Percentiles rank a stretch among this genome's conserved stretches.
These are phyloP conservation scores for Gallinago solitaria DNA, from an alignment of 2,797 vertebrate genomes.

Conservation along the genomic window DNA sequence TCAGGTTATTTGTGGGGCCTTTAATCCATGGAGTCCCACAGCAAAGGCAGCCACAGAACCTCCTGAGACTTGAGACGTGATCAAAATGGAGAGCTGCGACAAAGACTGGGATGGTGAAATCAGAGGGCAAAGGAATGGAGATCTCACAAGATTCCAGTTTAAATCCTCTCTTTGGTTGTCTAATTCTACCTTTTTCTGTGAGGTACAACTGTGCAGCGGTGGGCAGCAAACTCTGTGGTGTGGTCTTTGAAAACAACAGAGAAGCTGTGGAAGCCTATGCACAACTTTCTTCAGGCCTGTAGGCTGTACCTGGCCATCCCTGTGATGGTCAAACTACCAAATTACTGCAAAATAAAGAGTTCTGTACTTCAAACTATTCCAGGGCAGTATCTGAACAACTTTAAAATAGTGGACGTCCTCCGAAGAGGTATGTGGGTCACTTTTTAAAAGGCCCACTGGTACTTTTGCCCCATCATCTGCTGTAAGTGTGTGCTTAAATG, in stretches of 20 bases:
- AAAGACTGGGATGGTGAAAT: background rate
- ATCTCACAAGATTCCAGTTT: background rate
- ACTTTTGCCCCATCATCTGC: background rate
- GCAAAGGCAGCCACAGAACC: background rate
- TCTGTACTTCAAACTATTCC: background rate
- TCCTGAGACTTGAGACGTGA: background rate
- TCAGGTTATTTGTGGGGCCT: background rate
- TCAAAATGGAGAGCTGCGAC: background rate
- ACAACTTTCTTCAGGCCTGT: background rate
- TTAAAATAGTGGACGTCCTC: background rate
- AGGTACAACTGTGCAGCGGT: background rate
- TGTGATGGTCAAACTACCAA: background rate
- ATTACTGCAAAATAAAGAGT: background rate
- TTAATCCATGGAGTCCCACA: background rate
- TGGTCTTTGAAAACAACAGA: background rate
- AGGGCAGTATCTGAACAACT: background rate
- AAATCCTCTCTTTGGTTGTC: background rate
- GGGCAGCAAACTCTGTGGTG: background rate
- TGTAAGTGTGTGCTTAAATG: background rate
- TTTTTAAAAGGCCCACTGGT: background rate
- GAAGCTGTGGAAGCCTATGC: background rate
- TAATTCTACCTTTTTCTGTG: background rate
- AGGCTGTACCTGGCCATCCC: background rate
- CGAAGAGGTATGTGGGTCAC: background rate
- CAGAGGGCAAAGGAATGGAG: background rate